Conservation (phyloP, 1,140 invertebrate genomes). For the Halictus rubicundus region DNA sequence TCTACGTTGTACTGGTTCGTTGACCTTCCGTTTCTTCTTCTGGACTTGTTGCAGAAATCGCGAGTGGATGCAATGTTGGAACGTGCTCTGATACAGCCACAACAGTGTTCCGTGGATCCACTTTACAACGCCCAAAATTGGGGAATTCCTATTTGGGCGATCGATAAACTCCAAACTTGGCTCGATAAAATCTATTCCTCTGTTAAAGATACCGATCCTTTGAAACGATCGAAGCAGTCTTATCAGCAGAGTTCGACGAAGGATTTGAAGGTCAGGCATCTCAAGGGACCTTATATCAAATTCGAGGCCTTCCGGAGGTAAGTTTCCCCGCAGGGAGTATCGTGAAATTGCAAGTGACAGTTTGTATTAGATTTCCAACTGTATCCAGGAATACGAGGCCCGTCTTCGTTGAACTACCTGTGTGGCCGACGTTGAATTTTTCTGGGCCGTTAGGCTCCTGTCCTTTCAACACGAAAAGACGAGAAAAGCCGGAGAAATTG, state of each 20-base stretch:
- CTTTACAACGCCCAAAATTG: slow-evolving; percentile 81
- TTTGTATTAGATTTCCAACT: slow-evolving; percentile 6
- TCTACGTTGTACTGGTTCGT: background rate
- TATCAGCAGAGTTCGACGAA: slow-evolving; percentile 68
- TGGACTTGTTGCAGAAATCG: slow-evolving; percentile 78
- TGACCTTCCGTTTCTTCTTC: background rate
- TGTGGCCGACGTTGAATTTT: slow-evolving; percentile 79
- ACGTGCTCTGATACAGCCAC: slow-evolving; percentile 82
- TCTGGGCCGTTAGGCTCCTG: slow-evolving; percentile 75
- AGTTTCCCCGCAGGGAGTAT: background rate
- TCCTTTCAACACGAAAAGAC: slow-evolving; percentile 72
- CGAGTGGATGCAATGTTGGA: slow-evolving; percentile 87
- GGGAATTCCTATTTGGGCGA: slow-evolving; percentile 83
- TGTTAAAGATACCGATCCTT: slow-evolving; percentile 67
- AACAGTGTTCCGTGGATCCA: slow-evolving; percentile 81
- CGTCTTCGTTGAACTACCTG: slow-evolving; percentile 77
- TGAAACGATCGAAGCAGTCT: slow-evolving; percentile 65
- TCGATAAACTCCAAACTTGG: slow-evolving; percentile 81
- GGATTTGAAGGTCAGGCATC: slow-evolving; percentile 73
- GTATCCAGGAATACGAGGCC: slow-evolving; percentile 75
- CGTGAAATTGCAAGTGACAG: background rate
- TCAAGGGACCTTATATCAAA: slow-evolving; percentile 80
- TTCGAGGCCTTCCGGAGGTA: slow-evolving; percentile 80
- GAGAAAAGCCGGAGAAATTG: slow-evolving; percentile 58
- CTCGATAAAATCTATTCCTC: slow-evolving; percentile 76